Evolutionary conservation across 2,113 vertebrate species (phyloP), one percentile per base, ranked within the genome.

Genomic region (Eptatretus burgeri): DNA sequence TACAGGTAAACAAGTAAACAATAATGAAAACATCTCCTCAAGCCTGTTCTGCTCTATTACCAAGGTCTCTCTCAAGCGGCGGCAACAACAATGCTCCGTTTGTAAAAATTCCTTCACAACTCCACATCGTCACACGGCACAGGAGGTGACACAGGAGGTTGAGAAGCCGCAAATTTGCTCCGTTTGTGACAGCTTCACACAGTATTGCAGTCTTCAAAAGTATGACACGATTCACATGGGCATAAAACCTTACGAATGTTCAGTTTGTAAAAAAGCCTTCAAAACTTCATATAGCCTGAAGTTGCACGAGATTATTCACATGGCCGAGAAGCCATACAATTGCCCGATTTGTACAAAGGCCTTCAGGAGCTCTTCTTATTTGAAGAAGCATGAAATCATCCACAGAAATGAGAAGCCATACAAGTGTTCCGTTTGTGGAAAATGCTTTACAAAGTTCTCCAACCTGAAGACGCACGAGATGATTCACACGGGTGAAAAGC

Each of bases 401-500:
- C 56, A 60, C 56, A 60, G n/a, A n/a, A 20, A 20, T 20, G 56
- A 60, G 56, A 60, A 60, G 56, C 56, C 56, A n/a, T 60, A 60
- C 56, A 12, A 17, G 12, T 60, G 56, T 20, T 60, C 20, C 56
- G 11, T 60, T n/a, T 60, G 56, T 20, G 56, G 56, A n/a, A 20
- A 20, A 2, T n/a, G n/a, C 56, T 60, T 60, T 20, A 60, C 56
- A 20, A n/a, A 60, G 56, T 60, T 20, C 56, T 17, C n/a, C 56
- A 60, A 60, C 56, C 56, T 60, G 56, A n/a, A 20, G n/a, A 60
- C n/a, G 11, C 56, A 60, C 56, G n/a, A 60, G 56, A n/a, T n/a
- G n/a, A 60, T 60, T n/a, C 56, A 60, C 56, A 60, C 56, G 56
- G 56, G 56, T 60, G 56, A 60, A 20, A 60, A 60, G 56, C 56